phyloP scores from a whole-genome alignment of 2,888 invertebrate genomes.

The Altica lythri region DNA sequence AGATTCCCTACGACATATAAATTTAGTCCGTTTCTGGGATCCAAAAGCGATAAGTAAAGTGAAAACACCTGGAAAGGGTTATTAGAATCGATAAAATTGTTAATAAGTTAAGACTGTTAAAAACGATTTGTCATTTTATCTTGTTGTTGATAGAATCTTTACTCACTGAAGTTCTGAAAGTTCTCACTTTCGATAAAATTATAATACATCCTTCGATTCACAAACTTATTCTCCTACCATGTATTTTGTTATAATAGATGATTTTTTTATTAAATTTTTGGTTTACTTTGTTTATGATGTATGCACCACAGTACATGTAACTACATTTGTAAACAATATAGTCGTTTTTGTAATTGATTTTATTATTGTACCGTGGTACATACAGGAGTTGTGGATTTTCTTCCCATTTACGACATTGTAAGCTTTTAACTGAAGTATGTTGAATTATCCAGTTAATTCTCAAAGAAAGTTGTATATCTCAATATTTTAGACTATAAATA shows the following conservation, averaged over 20 bases:
- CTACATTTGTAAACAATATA: slow-evolving; percentile 1
- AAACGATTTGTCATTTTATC: no score
- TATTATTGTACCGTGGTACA: slow-evolving; percentile 36
- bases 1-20: no score
- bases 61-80: no score
- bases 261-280: slow-evolving; percentile 21
- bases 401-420: slow-evolving; percentile 44
- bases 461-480: not conserved
- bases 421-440: slow-evolving; percentile 44
- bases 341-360: slow-evolving; percentile 6
- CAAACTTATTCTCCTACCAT: not conserved
- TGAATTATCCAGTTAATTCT: slow-evolving; percentile 26
- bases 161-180: no score
- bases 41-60: no score
- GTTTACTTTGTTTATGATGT: slow-evolving; percentile 31
- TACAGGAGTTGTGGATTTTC: slow-evolving; percentile 36
- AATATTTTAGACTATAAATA: not conserved
- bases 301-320: slow-evolving; percentile 39
- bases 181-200: no score
- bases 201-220: not conserved
- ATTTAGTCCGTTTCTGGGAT: no score
- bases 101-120: no score
- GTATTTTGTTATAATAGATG: slow-evolving; percentile 12
- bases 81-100: no score
- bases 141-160: no score